Evolutionary conservation across 2,888 invertebrate genomes (phyloP), one percentile per base, ranked within the genome.

Genomic region (Tetranychus truncatus): DNA sequence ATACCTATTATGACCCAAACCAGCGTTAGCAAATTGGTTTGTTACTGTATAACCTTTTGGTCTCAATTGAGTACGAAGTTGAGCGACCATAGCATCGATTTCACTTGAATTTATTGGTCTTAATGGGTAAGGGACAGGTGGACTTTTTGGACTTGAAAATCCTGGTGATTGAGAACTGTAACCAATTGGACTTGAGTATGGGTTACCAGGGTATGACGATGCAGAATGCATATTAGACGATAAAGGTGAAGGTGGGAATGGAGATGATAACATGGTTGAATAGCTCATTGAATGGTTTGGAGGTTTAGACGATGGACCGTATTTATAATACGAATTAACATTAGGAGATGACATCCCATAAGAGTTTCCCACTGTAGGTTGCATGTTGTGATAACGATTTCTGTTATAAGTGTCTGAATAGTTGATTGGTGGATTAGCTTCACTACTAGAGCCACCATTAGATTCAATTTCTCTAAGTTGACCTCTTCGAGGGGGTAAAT

Each of bases 71-170:
- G n/a, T 24, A 24, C 69, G 69, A 24, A 69, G 34, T 21, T 24
- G 69, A 20, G 20, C 21, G 6, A 69, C 69, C 20, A 69, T 24
- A 20, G 21, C 21, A 69, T 69, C 69, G 21, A 69, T 69, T 24
- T 69, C 69, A 69, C 69, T 69, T 69, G 69, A 69, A 20, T 69
- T 69, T 18, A 69, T 24, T 11, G 69, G 69, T 24, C 21, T 11
- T 7, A 24, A 21, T 5, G 69, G 69, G 20, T 24, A 24, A 69
- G 20, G 20, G 18, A 20, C 11, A 6, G 20, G 7, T 3, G 21
- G 9, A 9, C 21, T 21, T 20, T 11, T 24, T 67, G 67, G 21
- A 20, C 21, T 11, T n/a, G 20, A 24, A 21, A 21, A 21, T 6
- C 69, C 34, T 1, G 8, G 7, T 4, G 69, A 69, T 20, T 20